Evolutionary conservation across 2,113 vertebrate genomes (phyloP).

Genomic region (Nibea albiflora): DNA sequence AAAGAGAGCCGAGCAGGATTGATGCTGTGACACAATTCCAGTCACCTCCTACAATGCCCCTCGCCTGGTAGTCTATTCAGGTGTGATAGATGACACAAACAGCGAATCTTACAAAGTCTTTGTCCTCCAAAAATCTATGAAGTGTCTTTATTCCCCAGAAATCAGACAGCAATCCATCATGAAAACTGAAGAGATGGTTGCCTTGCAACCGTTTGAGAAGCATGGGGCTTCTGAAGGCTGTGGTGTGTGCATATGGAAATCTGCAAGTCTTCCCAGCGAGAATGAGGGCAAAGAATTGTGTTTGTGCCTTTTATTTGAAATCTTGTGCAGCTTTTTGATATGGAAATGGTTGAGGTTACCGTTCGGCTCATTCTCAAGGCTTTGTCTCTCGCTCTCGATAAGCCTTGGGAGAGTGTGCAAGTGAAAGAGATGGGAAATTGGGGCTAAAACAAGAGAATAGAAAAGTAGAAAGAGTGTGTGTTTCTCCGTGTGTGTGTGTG

Average conservation of each 20-base stretch:
- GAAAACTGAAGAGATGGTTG: constrained; percentile 57
- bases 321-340: constrained; percentile 61
- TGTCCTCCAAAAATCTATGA: constrained; percentile 55
- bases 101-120: constrained; percentile 33
- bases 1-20: constrained; percentile 29
- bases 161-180: constrained; percentile 61
- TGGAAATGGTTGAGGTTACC: constrained; percentile 66
- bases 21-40: constrained; percentile 39
- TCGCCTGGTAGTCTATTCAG: constrained; percentile 46
- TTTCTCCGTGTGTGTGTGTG: neutral
- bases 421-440: constrained; percentile 47
- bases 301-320: constrained; percentile 62
- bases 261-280: constrained; percentile 33
- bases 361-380: constrained; percentile 57
- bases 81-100: constrained; percentile 53
- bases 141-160: constrained; percentile 58
- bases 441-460: constrained; percentile 62
- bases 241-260: constrained; percentile 51
- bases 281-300: constrained; percentile 66
- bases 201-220: constrained; percentile 56
- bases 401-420: constrained; percentile 55
- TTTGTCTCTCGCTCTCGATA: constrained; percentile 64
- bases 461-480: constrained; percentile 29
- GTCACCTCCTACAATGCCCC: constrained; percentile 27
- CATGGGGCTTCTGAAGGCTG: constrained; percentile 47